Evolutionary conservation across 2,888 invertebrate genomes (phyloP).

Genomic region (Panopea generosa): DNA sequence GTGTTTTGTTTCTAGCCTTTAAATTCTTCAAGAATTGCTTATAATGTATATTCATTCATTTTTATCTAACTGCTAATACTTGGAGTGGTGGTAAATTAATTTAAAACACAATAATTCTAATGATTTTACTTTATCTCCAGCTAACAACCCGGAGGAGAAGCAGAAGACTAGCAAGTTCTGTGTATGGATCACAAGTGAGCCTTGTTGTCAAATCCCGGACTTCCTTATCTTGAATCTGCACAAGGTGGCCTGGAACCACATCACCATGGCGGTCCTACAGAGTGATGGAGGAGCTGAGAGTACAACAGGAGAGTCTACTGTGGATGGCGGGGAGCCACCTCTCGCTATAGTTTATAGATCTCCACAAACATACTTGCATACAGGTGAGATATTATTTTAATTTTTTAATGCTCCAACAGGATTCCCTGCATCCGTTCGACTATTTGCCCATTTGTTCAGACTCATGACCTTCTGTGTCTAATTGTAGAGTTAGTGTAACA

Average conservation of each 20-base stretch:
- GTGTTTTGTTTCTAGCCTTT: too few species aligned
- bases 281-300: constrained; percentile 28
- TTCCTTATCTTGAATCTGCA: constrained; percentile 76
- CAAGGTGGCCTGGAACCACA: constrained; percentile 77
- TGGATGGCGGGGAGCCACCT: constrained; percentile 54
- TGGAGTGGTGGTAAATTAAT: neutral
- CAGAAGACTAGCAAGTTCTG: constrained; percentile 74
- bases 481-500: too few species aligned
- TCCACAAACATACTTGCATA: constrained; percentile 67
- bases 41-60: too few species aligned
- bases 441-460: too few species aligned
- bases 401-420: too few species aligned
- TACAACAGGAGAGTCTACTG: constrained; percentile 39
- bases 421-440: too few species aligned
- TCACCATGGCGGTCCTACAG: constrained; percentile 64
- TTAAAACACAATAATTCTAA: neutral
- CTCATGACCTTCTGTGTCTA: too few species aligned
- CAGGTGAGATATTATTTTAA: constrained; percentile 42
- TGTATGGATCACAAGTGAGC: constrained; percentile 81
- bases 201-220: constrained; percentile 70
- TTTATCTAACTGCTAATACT: too few species aligned
- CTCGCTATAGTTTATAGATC: constrained; percentile 58
- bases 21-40: too few species aligned
- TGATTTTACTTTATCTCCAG: constrained; percentile 46
- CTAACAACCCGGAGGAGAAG: constrained; percentile 67